These are phyloP conservation scores for Napeogenes sylphis DNA, from an alignment of 2,888 invertebrate species.

Conservation along the genomic window DNA sequence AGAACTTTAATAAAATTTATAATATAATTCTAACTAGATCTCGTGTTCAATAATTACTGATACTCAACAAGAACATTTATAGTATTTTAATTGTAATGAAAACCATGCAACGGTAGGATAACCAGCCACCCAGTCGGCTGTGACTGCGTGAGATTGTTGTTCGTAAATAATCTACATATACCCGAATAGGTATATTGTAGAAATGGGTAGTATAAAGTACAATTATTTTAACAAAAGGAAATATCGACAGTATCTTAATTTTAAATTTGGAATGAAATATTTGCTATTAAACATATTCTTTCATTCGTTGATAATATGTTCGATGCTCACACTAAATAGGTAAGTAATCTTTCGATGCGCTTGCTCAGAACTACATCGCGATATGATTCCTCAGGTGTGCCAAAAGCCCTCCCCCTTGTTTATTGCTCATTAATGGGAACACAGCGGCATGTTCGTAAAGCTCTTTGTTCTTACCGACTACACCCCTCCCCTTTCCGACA, in stretches of 20 bases:
- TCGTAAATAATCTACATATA: constrained; percentile 22
- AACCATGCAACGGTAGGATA: constrained; percentile 44
- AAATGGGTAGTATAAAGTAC: constrained; percentile 1
- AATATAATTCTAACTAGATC: background rate
- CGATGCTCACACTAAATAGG: background rate
- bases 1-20: too few species aligned
- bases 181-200: background rate
- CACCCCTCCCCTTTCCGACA: constrained; percentile 37
- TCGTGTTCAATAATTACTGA: constrained; percentile 13
- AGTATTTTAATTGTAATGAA: constrained; percentile 55
- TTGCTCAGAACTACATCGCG: constrained; percentile 41
- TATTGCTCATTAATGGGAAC: constrained; percentile 76
- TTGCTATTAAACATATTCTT: too few species aligned
- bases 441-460: constrained; percentile 73
- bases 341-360: constrained; percentile 4
- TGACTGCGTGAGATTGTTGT: constrained; percentile 29
- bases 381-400: constrained; percentile 74
- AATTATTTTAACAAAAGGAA: background rate
- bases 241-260: background rate
- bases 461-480: constrained; percentile 73
- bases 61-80: constrained; percentile 44
- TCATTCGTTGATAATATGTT: too few species aligned
- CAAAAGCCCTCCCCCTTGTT: constrained; percentile 75
- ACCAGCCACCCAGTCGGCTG: constrained; percentile 27
- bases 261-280: too few species aligned